Evolutionary conservation across 2,113 vertebrate genomes (phyloP), one percentile per base, ranked within the genome.

Genomic region (Pangasianodon hypophthalmus): DNA sequence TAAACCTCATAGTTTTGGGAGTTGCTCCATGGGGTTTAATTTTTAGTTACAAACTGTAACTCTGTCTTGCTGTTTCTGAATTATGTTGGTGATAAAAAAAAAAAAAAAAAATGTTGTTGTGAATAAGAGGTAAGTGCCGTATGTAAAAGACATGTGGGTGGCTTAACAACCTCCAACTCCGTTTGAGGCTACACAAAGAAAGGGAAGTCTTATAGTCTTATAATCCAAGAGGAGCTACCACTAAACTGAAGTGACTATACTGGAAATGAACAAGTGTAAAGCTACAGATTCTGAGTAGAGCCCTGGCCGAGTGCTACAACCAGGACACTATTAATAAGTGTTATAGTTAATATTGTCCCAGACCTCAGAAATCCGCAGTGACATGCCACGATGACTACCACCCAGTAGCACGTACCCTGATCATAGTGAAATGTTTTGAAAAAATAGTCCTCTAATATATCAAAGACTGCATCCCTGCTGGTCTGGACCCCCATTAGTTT

Each of bases 351-450:
- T 80, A 29, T 29, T 29, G 21, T 80, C 24, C 4, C 24, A 14
- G 46, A 54, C 1, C 29, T 81, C 14, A 32, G 13, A 54, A 83
- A 83, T 56, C 32, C 2, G 19, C 32, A 58, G 52, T 41, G 8
- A 37, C n/a, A 58, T 56, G 54, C 18, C 52, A 58, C 2, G 3
- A 58, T 41, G 52, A 21, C 81, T 32, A 37, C 52, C 81, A 83
- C 16, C n/a, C n/a, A 37, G 16, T 37, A 58, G 52, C 18, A 24
- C 18, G 2, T 83, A 21, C 18, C 32, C 81, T 56, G 52, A 58
- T 80, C 26, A 80, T 52, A 80, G 9, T 80, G 24, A 52, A 80
- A 80, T 80, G 77, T 80, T 80, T 80, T 80, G 77, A 58, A 56
- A 50, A 56, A 14, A 9, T 58, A 11, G 48, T 18, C n/a, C 18